Evolutionary conservation across 2,888 invertebrate species (phyloP), one percentile per base, ranked within the genome.

Genomic region (Eupeodes luniger): DNA sequence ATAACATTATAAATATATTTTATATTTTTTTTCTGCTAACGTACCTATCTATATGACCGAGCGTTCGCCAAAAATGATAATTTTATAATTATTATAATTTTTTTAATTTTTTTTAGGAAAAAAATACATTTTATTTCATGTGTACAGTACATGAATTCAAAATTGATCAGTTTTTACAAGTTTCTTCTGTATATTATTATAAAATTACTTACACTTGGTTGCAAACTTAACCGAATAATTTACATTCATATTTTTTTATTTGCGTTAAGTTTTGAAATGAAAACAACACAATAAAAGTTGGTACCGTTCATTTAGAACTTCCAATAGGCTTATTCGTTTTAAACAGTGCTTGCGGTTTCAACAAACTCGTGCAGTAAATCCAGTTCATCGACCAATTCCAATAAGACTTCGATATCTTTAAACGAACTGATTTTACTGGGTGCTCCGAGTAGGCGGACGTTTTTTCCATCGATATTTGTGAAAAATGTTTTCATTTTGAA

Each of bases 401-500:
- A 90, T 49, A 94, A 89, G 61, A 92, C 91, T 90, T 94, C 92
- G 9, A 94, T 92, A 81, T 94, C 94, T 34, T 91, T 91, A 12
- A 92, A 83, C n/a, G 91, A 90, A 55, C 84, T 90, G 7, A 94
- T 92, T 85, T 91, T 90, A 62, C 91, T 91, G 2, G 94, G 94
- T 40, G 94, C 93, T 4, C 93, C 94, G 51, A 93, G 55, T 16
- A 94, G 91, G 77, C 92, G 92, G 3, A 94, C 93, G 87, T 93
- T 93, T 85, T 93, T 94, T 27, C 94, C 94, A 80, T 94, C 93
- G 64, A 94, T 93, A 76, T 93, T 94, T 0, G 93, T 92, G 72
- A 92, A 93, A 90, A 92, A 94, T 66, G 92, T 92, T 72, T 92
- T 92, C 89, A 93, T 93, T 88, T 93, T 93, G 57, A 94, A 93